Base-by-base conservation (phyloP, 2,797 vertebrate genomes). In the Psittacula derbiana region DNA sequence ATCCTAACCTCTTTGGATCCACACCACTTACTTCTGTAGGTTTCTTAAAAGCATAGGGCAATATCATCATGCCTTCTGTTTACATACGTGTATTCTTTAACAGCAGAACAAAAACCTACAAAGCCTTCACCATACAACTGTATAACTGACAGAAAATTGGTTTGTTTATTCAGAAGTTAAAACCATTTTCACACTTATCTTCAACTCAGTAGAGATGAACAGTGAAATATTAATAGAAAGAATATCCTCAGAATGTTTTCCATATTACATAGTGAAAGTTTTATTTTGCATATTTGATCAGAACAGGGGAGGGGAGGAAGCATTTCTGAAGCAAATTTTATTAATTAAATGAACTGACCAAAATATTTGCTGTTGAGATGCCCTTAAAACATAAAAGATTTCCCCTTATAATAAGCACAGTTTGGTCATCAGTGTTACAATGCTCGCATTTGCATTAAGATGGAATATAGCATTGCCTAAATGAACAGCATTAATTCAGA, bases 301-400 rank as follows among this genome's bases (percentile, higher is more conserved):
- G 41, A 79, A 28, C 1, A 1, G 17, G 12, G 6, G 17, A 14
- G 5, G 3, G 7, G 0, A 5, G 43, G 18, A 55, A 55, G 11
- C 12, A 46, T 43, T 72, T 90, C 33, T 47, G n/a, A 82, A 85
- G 13, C 62, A 2, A 80, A 60, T 64, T 60, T 65, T 80, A 33
- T 57, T 2, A 43, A 76, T 52, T 46, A 75, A 52, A 87, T 19
- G 2, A 73, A 61, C 17, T 25, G 28, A 53, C 15, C 11, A 62
- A 53, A 53, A 53, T 24, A 13, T 67, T 38, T 80, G 82, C 23
- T 75, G 4, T 47, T 69, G 38, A 69, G 21, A 69, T 28, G 16
- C 16, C 38, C 24, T 88, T 76, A 53, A 53, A 92, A 65, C 11
- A 23, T 12, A 15, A 49, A 75, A 53, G 13, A 43, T 46, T 72